A percentile compares a stretch with the other conserved stretches of the same genome.
Evolutionary conservation across 2,888 invertebrate genomes (phyloP).

Genomic region (Pyrgus malvae): DNA sequence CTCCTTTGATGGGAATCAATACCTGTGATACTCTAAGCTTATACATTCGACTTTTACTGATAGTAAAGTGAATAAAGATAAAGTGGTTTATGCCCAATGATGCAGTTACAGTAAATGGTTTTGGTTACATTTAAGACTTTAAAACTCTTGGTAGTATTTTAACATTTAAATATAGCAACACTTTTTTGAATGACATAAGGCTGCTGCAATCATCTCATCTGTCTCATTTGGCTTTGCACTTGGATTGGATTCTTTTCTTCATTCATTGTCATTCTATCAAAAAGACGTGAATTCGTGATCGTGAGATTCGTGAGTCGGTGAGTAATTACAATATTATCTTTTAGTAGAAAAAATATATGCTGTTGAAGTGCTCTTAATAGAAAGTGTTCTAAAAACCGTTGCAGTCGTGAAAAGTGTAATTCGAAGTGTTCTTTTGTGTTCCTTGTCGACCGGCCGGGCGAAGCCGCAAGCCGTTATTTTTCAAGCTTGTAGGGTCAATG

Average conservation of each 20-base stretch:
- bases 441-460: slow-evolving; percentile 37
- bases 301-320: no score
- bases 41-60: no score
- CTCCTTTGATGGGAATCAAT: no score
- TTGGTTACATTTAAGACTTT: no score
- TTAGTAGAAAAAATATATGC: slow-evolving; percentile 33
- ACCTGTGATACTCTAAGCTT: no score
- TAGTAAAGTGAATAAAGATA: no score
- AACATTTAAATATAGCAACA: slow-evolving; percentile 36
- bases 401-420: slow-evolving; percentile 26
- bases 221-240: no score
- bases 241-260: slow-evolving; percentile 44
- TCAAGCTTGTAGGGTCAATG: slow-evolving; percentile 75
- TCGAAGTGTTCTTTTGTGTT: slow-evolving; percentile 39
- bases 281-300: slow-evolving; percentile 56
- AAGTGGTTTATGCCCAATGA: no score
- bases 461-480: slow-evolving; percentile 69
- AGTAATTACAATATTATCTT: slow-evolving; percentile 50
- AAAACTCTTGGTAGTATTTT: slow-evolving; percentile 24
- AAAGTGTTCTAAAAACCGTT: slow-evolving; percentile 12
- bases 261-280: slow-evolving; percentile 52
- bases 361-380: neutral
- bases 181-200: neutral
- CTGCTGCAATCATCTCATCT: no score
- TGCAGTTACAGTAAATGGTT: no score